Evolutionary conservation across 2,113 vertebrate genomes (phyloP).

Genomic region (Malurus alboscapulatus): DNA sequence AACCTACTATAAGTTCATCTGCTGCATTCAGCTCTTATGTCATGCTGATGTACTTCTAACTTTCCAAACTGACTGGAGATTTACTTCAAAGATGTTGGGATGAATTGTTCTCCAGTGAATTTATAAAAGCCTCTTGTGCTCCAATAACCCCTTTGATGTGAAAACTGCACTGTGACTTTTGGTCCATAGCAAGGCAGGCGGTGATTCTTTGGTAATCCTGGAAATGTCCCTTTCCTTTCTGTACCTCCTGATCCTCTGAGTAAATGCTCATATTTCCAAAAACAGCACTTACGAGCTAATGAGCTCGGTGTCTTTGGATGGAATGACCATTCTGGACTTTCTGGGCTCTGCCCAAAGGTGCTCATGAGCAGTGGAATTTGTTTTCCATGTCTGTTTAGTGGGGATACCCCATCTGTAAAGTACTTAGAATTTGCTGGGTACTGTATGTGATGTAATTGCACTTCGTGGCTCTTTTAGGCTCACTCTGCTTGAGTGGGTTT

Average conservation of each 20-base stretch:
- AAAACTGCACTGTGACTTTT: neutral
- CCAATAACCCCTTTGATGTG: neutral
- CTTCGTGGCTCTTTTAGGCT: neutral
- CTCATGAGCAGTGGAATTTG: rapidly evolving
- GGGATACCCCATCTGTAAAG: neutral
- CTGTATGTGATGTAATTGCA: rapidly evolving
- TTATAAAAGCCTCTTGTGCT: neutral
- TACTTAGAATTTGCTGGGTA: neutral
- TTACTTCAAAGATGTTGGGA: neutral
- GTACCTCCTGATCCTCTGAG: neutral
- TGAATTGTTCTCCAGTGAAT: neutral
- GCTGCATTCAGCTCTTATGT: neutral
- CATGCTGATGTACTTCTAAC: neutral
- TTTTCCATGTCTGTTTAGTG: neutral
- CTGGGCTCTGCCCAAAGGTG: neutral
- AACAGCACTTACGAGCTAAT: neutral
- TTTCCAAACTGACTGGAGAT: neutral
- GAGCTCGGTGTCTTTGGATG: rapidly evolving
- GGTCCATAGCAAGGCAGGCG: neutral
- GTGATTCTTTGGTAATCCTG: neutral
- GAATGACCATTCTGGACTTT: neutral
- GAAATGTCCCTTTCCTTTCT: neutral
- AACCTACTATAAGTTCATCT: constrained; percentile 13
- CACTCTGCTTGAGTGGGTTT: neutral
- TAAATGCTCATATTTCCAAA: neutral